Percentiles rank a stretch among this genome's conserved stretches.
Evolutionary conservation across 2,113 vertebrate species (phyloP).

Genomic region (Rattus rattus): DNA sequence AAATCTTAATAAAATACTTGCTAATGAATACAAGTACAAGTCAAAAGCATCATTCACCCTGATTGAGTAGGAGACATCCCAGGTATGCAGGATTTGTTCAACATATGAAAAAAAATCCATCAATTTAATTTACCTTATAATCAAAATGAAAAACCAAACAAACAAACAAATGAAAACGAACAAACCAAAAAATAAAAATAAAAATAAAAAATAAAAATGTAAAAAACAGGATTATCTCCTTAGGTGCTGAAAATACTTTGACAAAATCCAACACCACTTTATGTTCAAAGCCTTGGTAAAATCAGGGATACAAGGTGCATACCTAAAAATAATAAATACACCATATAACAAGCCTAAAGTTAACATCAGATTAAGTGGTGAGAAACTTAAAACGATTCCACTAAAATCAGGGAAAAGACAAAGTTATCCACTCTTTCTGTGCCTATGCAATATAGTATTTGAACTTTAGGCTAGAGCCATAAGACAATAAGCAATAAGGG

Average conservation of each 20-base stretch:
- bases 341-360: background rate
- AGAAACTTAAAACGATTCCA: background rate
- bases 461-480: background rate
- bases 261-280: background rate
- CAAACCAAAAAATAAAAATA: no score
- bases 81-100: background rate
- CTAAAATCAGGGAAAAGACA: background rate
- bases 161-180: no score
- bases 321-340: background rate
- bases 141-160: background rate
- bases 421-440: background rate
- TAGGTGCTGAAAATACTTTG: background rate
- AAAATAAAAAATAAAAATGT: background rate
- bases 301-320: background rate
- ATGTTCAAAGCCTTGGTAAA: background rate
- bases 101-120: background rate
- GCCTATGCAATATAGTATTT: background rate
- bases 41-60: background rate
- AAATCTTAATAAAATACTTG: background rate
- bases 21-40: background rate
- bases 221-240: background rate
- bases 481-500: background rate
- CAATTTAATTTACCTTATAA: background rate
- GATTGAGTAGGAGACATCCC: no score
- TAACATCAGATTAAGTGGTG: background rate